Conservation (phyloP, 2,113 vertebrate genomes). For the Podarcis cretensis region DNA sequence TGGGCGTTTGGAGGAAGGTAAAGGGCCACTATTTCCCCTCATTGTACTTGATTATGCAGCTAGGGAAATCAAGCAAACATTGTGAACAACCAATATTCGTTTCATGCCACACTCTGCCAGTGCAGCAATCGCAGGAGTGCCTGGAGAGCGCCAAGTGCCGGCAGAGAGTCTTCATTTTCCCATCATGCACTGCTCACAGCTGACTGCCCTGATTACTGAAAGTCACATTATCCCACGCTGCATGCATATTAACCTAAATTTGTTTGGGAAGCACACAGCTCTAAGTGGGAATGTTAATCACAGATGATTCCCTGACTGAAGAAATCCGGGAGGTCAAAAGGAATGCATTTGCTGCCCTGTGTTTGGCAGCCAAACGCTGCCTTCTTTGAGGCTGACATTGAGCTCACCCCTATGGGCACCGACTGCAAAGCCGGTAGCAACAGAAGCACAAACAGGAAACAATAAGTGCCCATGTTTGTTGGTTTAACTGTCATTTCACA, state of each 20-base stretch:
- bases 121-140: slow-evolving; percentile 2
- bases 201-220: slow-evolving; percentile 59
- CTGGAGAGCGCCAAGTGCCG: neutral
- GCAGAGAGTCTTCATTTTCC: slow-evolving; percentile 55
- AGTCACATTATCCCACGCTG: slow-evolving; percentile 58
- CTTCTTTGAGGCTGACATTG: neutral
- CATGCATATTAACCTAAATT: slow-evolving; percentile 54
- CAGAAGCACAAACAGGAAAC: neutral
- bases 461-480: neutral
- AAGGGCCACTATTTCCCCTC: neutral
- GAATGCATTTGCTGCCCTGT: slow-evolving; percentile 21
- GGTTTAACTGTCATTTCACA: neutral
- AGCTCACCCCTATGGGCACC: too few relatives aligned
- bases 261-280: slow-evolving; percentile 44
- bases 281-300: slow-evolving; percentile 59
- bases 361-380: neutral
- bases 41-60: neutral
- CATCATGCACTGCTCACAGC: slow-evolving; percentile 54
- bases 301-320: slow-evolving; percentile 55
- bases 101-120: slow-evolving; percentile 27
- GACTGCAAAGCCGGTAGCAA: neutral
- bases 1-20: slow-evolving; percentile 22
- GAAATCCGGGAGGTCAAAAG: slow-evolving; percentile 49
- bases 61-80: slow-evolving; percentile 40
- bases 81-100: slow-evolving; percentile 14